A percentile compares a stretch with the other conserved stretches of the same genome.
phyloP scores from a whole-genome alignment of 1,140 invertebrate genomes.

The Drosophila tsacasi region DNA sequence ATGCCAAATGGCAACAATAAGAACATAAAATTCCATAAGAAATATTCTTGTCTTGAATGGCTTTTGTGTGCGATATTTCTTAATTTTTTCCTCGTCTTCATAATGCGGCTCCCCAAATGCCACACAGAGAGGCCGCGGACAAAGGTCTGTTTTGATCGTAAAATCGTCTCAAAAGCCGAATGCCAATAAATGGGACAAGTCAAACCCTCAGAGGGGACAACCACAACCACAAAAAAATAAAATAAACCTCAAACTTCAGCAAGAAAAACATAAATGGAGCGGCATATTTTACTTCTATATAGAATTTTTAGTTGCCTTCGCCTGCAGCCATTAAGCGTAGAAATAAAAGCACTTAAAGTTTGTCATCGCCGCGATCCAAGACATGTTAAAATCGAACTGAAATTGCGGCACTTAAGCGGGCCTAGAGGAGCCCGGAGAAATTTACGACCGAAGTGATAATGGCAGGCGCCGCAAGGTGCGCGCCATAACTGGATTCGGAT shows the following conservation, averaged over 20 bases:
- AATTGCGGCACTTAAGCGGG: slow-evolving; percentile 72
- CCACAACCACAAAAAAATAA: slow-evolving; percentile 5
- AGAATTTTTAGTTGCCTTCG: slow-evolving; percentile 43
- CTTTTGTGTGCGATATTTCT: slow-evolving; percentile 40
- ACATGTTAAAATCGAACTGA: slow-evolving; percentile 77
- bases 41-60: slow-evolving; percentile 32
- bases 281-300: slow-evolving; percentile 74
- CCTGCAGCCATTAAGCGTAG: slow-evolving; percentile 67
- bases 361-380: slow-evolving; percentile 71
- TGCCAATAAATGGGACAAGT: slow-evolving; percentile 62
- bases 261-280: slow-evolving; percentile 62
- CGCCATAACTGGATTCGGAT: slow-evolving; percentile 30
- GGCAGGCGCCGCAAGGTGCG: slow-evolving; percentile 84
- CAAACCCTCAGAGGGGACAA: slow-evolving; percentile 6
- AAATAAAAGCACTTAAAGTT: slow-evolving; percentile 83
- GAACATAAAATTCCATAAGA: slow-evolving; percentile 37
- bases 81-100: slow-evolving; percentile 24
- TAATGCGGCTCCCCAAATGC: slow-evolving; percentile 34
- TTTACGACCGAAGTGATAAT: slow-evolving; percentile 82
- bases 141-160: slow-evolving; percentile 46
- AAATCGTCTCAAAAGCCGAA: slow-evolving; percentile 63
- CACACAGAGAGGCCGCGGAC: slow-evolving; percentile 39
- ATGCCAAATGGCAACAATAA: slow-evolving; percentile 24
- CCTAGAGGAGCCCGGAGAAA: slow-evolving; percentile 53
- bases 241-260: background rate